These are phyloP conservation scores for Leptobrachium leishanense DNA, from an alignment of 2,113 vertebrate genomes.

Conservation along the genomic window DNA sequence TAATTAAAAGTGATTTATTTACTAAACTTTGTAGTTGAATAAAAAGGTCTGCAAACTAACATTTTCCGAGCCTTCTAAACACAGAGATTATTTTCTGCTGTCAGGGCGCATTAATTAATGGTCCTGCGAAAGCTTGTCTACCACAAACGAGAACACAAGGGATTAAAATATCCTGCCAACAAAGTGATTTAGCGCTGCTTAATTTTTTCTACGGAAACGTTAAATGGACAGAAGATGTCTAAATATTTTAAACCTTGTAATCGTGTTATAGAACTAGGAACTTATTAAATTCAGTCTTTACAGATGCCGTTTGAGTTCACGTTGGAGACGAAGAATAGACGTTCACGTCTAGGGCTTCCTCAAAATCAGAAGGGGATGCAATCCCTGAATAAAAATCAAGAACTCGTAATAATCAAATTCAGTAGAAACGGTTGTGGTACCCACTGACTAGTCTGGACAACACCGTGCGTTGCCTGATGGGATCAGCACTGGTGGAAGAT, in stretches of 20 bases:
- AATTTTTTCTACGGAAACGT: background rate
- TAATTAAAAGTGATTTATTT: conserved; percentile 39
- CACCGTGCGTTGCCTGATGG: too few species aligned
- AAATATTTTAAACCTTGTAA: background rate
- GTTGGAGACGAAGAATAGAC: too few species aligned
- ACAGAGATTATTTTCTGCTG: conserved; percentile 1
- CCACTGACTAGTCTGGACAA: too few species aligned
- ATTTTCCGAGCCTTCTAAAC: conserved; percentile 10
- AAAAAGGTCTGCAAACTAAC: background rate
- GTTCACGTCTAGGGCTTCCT: too few species aligned
- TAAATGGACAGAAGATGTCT: conserved; percentile 1
- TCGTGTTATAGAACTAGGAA: background rate
- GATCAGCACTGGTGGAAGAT: too few species aligned
- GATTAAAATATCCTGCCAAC: background rate
- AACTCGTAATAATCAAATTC: too few species aligned
- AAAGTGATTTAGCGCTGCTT: background rate
- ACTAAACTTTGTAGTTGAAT: conserved; percentile 2
- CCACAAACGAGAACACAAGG: background rate
- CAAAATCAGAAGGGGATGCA: too few species aligned
- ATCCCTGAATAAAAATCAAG: too few species aligned
- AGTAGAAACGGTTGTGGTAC: too few species aligned
- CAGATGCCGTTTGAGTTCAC: too few species aligned
- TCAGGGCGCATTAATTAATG: conserved; percentile 20
- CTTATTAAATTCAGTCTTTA: background rate
- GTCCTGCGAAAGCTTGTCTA: background rate